A percentile compares a stretch with the other conserved stretches of the same genome.
Conservation (phyloP, 2,888 invertebrate species). For the Isotomurus palustris region DNA sequence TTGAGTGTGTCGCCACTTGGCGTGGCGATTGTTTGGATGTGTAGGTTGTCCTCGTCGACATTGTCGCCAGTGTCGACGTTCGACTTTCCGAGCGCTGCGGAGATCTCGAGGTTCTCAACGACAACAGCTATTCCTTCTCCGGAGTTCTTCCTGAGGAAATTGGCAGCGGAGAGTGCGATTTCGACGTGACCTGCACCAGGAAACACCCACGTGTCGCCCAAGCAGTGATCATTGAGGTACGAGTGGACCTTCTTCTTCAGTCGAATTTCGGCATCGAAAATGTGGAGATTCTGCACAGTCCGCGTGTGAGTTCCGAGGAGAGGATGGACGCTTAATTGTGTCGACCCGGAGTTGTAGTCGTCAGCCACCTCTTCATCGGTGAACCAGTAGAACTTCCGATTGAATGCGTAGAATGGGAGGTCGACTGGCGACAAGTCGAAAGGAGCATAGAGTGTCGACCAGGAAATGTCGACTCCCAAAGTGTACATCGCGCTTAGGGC, state of each 20-base stretch:
- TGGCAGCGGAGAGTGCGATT: not conserved
- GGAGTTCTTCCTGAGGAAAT: not conserved
- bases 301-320: not conserved
- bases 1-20: too few relatives aligned
- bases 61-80: too few relatives aligned
- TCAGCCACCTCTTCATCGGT: not conserved
- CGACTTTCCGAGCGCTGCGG: constrained; percentile 34
- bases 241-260: not conserved
- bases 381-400: constrained; percentile 24
- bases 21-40: too few relatives aligned
- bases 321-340: too few relatives aligned
- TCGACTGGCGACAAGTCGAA: constrained; percentile 10
- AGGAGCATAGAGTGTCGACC: constrained; percentile 25
- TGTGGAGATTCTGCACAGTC: not conserved
- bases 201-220: not conserved
- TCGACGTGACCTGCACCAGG: not conserved
- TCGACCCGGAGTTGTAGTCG: too few relatives aligned
- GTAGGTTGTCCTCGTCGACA: too few relatives aligned
- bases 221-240: not conserved
- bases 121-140: constrained; percentile 8
- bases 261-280: not conserved
- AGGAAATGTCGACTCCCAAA: constrained; percentile 25
- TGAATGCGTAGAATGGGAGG: constrained; percentile 36
- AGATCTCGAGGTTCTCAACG: constrained; percentile 30
- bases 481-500: constrained; percentile 27